Conservation (phyloP, 2,113 vertebrate species). For the Hepsetus odoe region DNA sequence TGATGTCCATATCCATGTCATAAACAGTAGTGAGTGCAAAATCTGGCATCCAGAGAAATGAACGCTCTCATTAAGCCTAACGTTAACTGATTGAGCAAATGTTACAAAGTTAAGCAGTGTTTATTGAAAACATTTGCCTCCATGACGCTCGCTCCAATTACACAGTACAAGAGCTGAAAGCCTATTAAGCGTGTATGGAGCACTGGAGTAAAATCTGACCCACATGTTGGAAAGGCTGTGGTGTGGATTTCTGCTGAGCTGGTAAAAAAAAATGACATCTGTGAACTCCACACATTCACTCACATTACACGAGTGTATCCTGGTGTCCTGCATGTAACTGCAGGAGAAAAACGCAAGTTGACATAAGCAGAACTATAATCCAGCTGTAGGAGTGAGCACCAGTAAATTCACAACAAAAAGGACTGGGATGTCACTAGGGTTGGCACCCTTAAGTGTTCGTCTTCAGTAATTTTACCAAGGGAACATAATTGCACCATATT, state of each 20-base stretch:
- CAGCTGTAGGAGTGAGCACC: too few relatives aligned
- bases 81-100: constrained; percentile 45
- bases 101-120: constrained; percentile 26
- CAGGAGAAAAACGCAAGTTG: too few relatives aligned
- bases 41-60: constrained; percentile 21
- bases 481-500: too few relatives aligned
- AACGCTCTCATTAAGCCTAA: constrained; percentile 26
- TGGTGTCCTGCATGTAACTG: too few relatives aligned
- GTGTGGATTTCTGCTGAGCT: constrained; percentile 14
- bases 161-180: background rate
- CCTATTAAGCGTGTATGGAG: background rate
- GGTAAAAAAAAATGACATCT: background rate
- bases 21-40: background rate
- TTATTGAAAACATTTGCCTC: constrained; percentile 26
- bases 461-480: too few relatives aligned
- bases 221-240: constrained; percentile 16
- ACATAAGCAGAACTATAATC: too few relatives aligned
- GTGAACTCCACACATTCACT: background rate
- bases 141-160: constrained; percentile 23
- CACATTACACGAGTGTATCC: too few relatives aligned
- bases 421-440: too few relatives aligned
- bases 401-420: too few relatives aligned
- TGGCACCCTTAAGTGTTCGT: too few relatives aligned
- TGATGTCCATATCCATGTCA: background rate
- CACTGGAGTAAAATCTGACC: constrained; percentile 4